Evolutionary conservation across 1,140 invertebrate species (phyloP).

Genomic region (Drosophila burlai): DNA sequence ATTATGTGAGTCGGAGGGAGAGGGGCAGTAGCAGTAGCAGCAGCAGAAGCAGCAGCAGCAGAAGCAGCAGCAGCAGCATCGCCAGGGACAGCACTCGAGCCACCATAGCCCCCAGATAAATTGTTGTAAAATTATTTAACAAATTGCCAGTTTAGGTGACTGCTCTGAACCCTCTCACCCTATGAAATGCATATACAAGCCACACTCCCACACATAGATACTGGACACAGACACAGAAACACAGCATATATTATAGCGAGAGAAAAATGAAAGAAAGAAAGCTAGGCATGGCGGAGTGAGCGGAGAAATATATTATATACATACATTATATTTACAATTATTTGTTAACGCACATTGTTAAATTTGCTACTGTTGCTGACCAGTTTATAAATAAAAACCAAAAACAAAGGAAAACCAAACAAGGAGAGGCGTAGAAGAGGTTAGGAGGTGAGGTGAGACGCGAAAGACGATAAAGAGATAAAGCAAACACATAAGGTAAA

Average conservation of each 20-base stretch:
- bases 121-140: conserved; percentile 77
- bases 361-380: conserved; percentile 85
- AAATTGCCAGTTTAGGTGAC: conserved; percentile 59
- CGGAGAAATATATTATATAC: conserved; percentile 66
- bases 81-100: background rate
- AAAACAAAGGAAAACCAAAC: conserved; percentile 32
- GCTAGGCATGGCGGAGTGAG: conserved; percentile 20
- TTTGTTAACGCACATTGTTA: conserved; percentile 85
- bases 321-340: conserved; percentile 85
- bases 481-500: conserved; percentile 69
- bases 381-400: conserved; percentile 81
- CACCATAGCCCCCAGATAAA: conserved; percentile 49
- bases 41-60: conserved; percentile 11
- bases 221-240: conserved; percentile 11
- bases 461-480: conserved; percentile 16
- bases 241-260: conserved; percentile 28
- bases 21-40: conserved; percentile 22
- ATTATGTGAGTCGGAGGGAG: conserved; percentile 50
- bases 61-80: conserved; percentile 16
- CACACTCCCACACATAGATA: conserved; percentile 36
- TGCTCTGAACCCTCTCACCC: conserved; percentile 23
- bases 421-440: background rate
- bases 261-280: conserved; percentile 29
- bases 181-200: conserved; percentile 8
- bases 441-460: conserved; percentile 11